Percentiles rank a stretch among this genome's conserved stretches.
Evolutionary conservation across 23 tunicate species (phyloP).

Genomic region (Ciona savignyi): DNA sequence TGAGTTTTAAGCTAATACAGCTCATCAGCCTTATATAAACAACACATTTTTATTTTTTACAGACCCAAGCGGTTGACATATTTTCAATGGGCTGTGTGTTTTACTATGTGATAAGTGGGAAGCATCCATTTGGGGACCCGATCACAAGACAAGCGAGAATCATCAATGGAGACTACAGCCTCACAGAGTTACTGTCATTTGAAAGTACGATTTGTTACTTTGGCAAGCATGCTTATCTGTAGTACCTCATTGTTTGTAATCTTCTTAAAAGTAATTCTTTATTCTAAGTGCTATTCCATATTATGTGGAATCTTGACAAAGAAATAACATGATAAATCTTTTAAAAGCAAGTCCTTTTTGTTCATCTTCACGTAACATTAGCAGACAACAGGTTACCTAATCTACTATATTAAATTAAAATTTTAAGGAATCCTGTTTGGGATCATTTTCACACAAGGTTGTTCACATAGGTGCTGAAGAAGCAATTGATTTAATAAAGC

Average conservation of each 20-base stretch:
- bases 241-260: background rate
- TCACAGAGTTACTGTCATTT: constrained; percentile 49
- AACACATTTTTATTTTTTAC: constrained; percentile 4
- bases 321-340: too few relatives aligned
- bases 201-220: constrained; percentile 59
- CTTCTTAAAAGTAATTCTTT: background rate
- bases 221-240: too few relatives aligned
- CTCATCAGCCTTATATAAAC: too few relatives aligned
- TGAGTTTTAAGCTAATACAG: too few relatives aligned
- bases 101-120: constrained; percentile 72
- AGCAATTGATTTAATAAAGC: constrained; percentile 57
- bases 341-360: too few relatives aligned
- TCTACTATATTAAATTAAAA: background rate
- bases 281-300: too few relatives aligned
- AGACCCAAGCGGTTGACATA: constrained; percentile 92
- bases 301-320: too few relatives aligned
- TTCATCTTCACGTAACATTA: too few relatives aligned
- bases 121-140: constrained; percentile 90
- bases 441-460: too few relatives aligned
- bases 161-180: constrained; percentile 50
- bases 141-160: constrained; percentile 74
- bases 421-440: too few relatives aligned
- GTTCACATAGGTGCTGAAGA: constrained; percentile 43
- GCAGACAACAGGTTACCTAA: too few relatives aligned
- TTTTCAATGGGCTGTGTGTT: constrained; percentile 99